A percentile compares a stretch with the other conserved stretches of the same genome.
These are phyloP conservation scores for Hemicordylus capensis DNA, from an alignment of 2,113 vertebrate genomes.

Conservation along the genomic window DNA sequence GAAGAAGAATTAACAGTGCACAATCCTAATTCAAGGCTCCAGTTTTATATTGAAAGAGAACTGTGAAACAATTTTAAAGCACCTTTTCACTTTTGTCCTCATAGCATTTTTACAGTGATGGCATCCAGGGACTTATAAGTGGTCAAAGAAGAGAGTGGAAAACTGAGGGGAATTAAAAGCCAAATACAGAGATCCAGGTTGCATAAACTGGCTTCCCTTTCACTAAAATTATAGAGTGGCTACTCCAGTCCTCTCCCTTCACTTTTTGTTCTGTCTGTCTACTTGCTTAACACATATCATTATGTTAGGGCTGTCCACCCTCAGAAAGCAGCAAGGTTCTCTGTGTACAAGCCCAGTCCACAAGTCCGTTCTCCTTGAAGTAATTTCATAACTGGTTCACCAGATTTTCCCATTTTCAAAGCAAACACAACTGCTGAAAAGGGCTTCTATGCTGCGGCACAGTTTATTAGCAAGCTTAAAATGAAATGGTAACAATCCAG, in stretches of 20 bases:
- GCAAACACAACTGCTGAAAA: neutral
- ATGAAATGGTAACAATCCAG: neutral
- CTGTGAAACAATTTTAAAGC: conserved; percentile 38
- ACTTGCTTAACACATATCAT: neutral
- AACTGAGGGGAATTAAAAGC: neutral
- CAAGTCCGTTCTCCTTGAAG: no score
- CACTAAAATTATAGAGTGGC: neutral
- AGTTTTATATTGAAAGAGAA: conserved; percentile 39
- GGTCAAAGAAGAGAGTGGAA: neutral
- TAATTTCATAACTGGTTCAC: neutral
- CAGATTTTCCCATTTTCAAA: neutral
- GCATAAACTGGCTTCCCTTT: neutral
- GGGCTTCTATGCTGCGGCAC: neutral
- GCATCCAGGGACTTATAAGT: conserved; percentile 20
- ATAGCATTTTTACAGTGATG: conserved; percentile 42
- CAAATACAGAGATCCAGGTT: neutral
- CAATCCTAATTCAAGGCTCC: conserved; percentile 35
- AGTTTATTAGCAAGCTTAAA: neutral
- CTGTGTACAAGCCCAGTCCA: neutral
- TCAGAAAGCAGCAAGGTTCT: neutral
- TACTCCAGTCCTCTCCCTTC: neutral
- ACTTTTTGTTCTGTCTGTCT: neutral
- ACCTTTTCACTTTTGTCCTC: conserved; percentile 45
- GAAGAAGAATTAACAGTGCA: conserved; percentile 45
- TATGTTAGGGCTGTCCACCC: neutral